Evolutionary conservation across 2,113 vertebrate genomes (phyloP), one percentile per base, ranked within the genome.

Genomic region (Chrysemys picta): DNA sequence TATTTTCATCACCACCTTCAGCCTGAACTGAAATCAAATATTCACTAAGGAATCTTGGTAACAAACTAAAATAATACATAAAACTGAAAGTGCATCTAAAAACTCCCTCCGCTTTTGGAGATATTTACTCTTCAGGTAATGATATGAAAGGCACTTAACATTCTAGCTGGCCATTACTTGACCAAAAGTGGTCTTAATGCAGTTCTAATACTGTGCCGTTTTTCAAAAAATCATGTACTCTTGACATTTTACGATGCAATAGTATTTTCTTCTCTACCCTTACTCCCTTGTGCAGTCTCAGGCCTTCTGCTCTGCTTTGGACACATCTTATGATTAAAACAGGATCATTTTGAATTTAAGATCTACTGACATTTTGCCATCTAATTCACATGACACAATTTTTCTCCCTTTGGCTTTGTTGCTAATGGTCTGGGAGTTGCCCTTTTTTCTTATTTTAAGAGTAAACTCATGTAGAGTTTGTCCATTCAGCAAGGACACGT

Each of bases 231-330:
- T 5, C 10, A 72, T 27, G 4, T 16, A 17, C 35, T 25, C 22
- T 13, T 56, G 24, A 0, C 1, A 31, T 9, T 31, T 88, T 10
- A 78, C 22, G 10, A 11, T 79, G 22, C 14, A 29, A 8, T 0
- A 4, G 59, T 5, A 75, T 0, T 35, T 1, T 0, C 52, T 45
- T 31, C 53, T 52, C 78, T 5, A 82, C 13, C 72, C 62, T 35
- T 6, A 1, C 57, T 81, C 49, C 65, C 38, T 31, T 54, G 88
- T 16, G 5, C 92, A 56, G 29, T 29, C 38, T 62, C 72, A 17
- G 3, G 59, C 80, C 22, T 88, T 47, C 21, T 59, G 4, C 27
- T 80, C 80, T 38, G 45, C 47, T 35, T 3, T 2, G 0, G 53
- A 82, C 31, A 10, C 0, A 2, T 38, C 56, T 65, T 27, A 2